Percentiles rank a stretch among this genome's conserved stretches.
Conservation (phyloP, 1,140 invertebrate species). For the Neodiprion virginianus region DNA sequence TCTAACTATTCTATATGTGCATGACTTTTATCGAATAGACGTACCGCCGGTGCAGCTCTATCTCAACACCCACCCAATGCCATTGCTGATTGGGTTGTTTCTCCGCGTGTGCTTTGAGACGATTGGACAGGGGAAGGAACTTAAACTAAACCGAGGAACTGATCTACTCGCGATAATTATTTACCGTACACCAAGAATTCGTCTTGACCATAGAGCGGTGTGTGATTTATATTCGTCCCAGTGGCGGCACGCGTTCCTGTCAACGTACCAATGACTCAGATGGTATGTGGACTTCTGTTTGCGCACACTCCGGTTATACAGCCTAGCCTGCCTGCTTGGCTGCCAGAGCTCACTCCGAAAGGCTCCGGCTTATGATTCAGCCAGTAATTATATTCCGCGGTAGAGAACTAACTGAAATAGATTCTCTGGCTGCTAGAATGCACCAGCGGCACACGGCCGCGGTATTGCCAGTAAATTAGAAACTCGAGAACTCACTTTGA, state of each 20-base stretch:
- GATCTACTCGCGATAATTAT: no score
- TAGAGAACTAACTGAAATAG: conserved; percentile 21
- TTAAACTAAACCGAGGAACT: no score
- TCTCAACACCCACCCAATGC: no score
- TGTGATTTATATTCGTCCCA: conserved; percentile 19
- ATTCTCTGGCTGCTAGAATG: conserved; percentile 14
- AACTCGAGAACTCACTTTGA: neutral
- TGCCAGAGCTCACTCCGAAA: neutral
- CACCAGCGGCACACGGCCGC: neutral
- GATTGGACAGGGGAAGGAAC: no score
- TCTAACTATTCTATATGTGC: no score
- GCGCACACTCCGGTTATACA: conserved; percentile 1
- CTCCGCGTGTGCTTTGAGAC: no score
- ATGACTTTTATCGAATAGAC: no score
- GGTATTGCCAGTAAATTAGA: conserved; percentile 1
- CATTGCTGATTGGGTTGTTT: no score
- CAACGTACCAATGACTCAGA: conserved; percentile 28
- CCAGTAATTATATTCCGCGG: conserved; percentile 25
- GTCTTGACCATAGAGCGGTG: neutral
- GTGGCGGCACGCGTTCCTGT: conserved; percentile 16
- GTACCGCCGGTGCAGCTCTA: no score
- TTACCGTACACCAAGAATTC: neutral
- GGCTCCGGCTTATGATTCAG: conserved; percentile 25
- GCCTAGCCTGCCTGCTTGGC: neutral
- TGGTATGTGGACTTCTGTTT: neutral